Evolutionary conservation across 2,113 vertebrate species (phyloP).

Genomic region (Chamaetylas fuelleborni): DNA sequence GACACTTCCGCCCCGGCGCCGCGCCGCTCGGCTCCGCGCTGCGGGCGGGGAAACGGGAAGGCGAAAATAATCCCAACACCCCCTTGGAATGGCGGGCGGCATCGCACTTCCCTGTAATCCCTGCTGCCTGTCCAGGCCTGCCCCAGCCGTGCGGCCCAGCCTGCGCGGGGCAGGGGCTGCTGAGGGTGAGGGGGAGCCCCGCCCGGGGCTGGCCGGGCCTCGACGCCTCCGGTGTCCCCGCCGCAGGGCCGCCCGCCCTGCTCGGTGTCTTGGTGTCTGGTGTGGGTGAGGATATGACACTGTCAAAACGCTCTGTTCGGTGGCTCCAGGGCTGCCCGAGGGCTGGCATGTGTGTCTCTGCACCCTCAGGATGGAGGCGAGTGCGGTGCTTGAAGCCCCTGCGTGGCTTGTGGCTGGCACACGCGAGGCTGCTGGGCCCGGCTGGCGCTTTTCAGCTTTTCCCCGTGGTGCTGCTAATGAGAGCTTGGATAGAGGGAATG

Average conservation of each 20-base stretch:
- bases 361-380: accelerated
- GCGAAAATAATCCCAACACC: neutral
- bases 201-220: neutral
- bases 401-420: neutral
- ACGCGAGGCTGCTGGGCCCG: accelerated
- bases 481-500: neutral
- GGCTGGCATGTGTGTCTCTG: accelerated
- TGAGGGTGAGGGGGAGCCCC: neutral
- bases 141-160: neutral
- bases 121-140: too few relatives aligned
- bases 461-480: accelerated
- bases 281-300: accelerated
- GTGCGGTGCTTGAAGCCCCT: accelerated
- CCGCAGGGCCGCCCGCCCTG: neutral
- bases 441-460: neutral
- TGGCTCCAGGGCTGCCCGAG: neutral
- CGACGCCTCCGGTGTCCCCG: neutral
- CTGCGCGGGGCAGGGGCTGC: neutral
- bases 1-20: slow-evolving; percentile 6
- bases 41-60: neutral
- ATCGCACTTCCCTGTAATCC: neutral
- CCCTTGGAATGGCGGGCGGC: neutral
- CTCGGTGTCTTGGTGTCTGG: accelerated
- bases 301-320: accelerated
- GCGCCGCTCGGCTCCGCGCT: neutral